Evolutionary conservation across 2,888 invertebrate species (phyloP), one percentile per base, ranked within the genome.

Genomic region (Melanophora roralis): DNA sequence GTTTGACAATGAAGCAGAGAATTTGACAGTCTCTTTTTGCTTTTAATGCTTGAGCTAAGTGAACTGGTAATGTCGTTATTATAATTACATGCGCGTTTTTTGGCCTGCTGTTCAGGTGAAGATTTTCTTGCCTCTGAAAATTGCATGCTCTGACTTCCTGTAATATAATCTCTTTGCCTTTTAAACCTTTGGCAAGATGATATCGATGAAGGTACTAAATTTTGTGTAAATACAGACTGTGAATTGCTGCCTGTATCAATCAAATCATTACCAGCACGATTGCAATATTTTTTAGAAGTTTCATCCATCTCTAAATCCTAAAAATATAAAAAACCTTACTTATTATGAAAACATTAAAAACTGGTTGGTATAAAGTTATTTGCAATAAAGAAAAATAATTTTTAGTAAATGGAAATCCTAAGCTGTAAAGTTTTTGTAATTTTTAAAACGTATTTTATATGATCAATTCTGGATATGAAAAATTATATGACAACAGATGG

Each of bases 11-110:
- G 27, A 11, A 47, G 64, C 12, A 43, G 38, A 1, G 34, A 11
- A 8, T 60, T 12, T n/a, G 53, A 34, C 7, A 73, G 60, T 47
- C 76, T 81, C 2, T 78, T 49, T 74, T 86, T 88, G 0, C 85
- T 84, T 69, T 89, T 89, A 6, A 84, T 82, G 71, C 90, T 90
- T 1, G 90, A 90, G 67, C 90, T 90, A 0, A 90, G 82, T 0
- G 90, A 90, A 60, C 90, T 89, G 23, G 84, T 83, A 49, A 90
- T 89, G 67, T 90, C 90, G 75, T 90, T 89, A 68, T 86, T 89
- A 45, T 85, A 87, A 79, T 83, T 88, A 72, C 85, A 89, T 36
- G 87, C 83, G 1, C 89, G 86, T 27, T 88, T 88, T 53, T 89
- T 89, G 1, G 87, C 86, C 72, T 87, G 88, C 72, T 87, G 88